A percentile compares a stretch with the other conserved stretches of the same genome.
These are phyloP conservation scores for Heliconius charithonia DNA, from an alignment of 2,888 invertebrate genomes.

Conservation along the genomic window DNA sequence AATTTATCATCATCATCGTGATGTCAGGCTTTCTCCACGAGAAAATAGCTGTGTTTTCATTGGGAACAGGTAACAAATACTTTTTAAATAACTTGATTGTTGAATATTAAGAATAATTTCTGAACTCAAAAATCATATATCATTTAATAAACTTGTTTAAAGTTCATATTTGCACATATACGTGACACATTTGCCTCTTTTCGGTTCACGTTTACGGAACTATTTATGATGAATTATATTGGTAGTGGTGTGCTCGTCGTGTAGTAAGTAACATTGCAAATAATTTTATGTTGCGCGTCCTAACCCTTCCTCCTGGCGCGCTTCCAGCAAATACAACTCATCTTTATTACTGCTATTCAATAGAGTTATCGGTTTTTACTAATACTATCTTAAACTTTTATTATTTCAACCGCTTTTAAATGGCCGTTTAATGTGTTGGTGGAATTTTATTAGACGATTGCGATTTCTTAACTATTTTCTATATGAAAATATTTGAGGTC, in stretches of 20 bases:
- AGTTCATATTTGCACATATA: not conserved
- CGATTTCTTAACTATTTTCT: not conserved
- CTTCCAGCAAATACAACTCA: conserved; percentile 31
- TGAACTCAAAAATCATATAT: not conserved
- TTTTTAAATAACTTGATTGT: too few species aligned
- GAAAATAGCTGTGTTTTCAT: too few species aligned
- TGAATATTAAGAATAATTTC: not conserved
- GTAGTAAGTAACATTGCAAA: conserved; percentile 17
- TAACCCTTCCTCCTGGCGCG: conserved; percentile 33
- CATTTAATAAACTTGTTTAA: not conserved
- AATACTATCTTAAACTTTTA: conserved; percentile 30
- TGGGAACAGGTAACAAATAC: too few species aligned
- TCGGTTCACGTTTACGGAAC: not conserved
- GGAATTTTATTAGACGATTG: not conserved
- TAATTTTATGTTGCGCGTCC: conserved; percentile 32
- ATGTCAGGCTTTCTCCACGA: too few species aligned
- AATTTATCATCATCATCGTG: not conserved
- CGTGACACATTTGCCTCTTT: not conserved
- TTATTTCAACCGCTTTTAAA: conserved; percentile 18
- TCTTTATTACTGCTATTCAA: conserved; percentile 32
- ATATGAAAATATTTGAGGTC: not conserved
- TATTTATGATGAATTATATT: conserved; percentile 4
- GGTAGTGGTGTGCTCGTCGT: conserved; percentile 15
- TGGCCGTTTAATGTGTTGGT: not conserved
- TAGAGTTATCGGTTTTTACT: conserved; percentile 29